A percentile compares a stretch with the other conserved stretches of the same genome.
Evolutionary conservation across 1,140 invertebrate genomes (phyloP).

Genomic region (Drosophila tsacasi): DNA sequence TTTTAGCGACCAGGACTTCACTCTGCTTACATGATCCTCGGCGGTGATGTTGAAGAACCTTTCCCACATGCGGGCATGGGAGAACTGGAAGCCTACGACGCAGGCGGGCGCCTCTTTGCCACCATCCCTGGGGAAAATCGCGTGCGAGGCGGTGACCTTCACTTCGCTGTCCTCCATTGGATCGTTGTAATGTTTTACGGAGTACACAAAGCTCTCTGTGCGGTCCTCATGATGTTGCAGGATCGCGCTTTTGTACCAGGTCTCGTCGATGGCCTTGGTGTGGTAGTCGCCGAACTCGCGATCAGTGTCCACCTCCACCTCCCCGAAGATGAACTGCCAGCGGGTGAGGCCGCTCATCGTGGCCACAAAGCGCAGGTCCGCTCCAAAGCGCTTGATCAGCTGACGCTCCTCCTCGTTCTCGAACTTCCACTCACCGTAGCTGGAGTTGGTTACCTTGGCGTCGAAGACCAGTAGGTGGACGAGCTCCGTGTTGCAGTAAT

Average conservation of each 20-base stretch:
- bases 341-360: slow-evolving; percentile 95
- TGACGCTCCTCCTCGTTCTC: slow-evolving; percentile 86
- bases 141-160: slow-evolving; percentile 92
- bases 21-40: slow-evolving; percentile 68
- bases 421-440: slow-evolving; percentile 88
- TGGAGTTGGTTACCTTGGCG: slow-evolving; percentile 91
- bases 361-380: slow-evolving; percentile 92
- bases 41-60: slow-evolving; percentile 91
- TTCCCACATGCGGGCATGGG: slow-evolving; percentile 88
- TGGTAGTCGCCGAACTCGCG: slow-evolving; percentile 93
- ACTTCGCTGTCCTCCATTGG: slow-evolving; percentile 86
- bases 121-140: slow-evolving; percentile 93
- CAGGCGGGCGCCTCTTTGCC: slow-evolving; percentile 93
- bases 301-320: slow-evolving; percentile 84
- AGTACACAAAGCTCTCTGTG: slow-evolving; percentile 91
- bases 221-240: slow-evolving; percentile 91
- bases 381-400: slow-evolving; percentile 88
- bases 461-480: slow-evolving; percentile 95
- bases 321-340: slow-evolving; percentile 91
- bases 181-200: slow-evolving; percentile 90
- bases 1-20: neutral
- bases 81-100: slow-evolving; percentile 94
- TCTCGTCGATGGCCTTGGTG: slow-evolving; percentile 93
- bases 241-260: slow-evolving; percentile 96
- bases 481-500: slow-evolving; percentile 94